Evolutionary conservation across 2,797 vertebrate species (phyloP), one percentile per base, ranked within the genome.

Genomic region (Xiphophorus birchmanni): DNA sequence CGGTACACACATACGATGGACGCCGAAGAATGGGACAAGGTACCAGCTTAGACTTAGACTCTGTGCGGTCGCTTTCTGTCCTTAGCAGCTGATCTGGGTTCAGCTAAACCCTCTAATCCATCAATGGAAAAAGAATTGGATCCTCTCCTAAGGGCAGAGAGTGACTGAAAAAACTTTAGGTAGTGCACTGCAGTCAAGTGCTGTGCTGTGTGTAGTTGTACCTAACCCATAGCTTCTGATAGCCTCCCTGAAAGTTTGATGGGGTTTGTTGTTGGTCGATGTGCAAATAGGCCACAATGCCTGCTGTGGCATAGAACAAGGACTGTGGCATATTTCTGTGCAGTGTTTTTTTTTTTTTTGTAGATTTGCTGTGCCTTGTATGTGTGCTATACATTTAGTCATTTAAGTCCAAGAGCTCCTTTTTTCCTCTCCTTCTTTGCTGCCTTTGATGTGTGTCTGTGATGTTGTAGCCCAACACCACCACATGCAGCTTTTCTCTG

Each of bases 1-100:
- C 91, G 94, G 94, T 87, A 91, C 93, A 91, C 94, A 95, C 86
- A 94, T 95, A 90, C 89, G 95, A 95, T 96, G 95, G 94, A 95
- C 94, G 79, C 91, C 95, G 85, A 93, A 95, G 90, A 93, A 77
- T 91, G 95, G 92, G 92, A 95, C 90, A 92, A 96, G 96, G 95
- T 96, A 96, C 93, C 54, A 80, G 93, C 84, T 90, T 93, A 93
- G 92, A 87, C 44, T 6, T 93, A 90, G 89, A 87, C 74, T 77
- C 45, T 83, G 54, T 87, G 18, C 76, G 76, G 84, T 88, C 79
- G 74, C 87, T 91, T 73, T 90, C 83, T 93, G 90, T 79, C 90
- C 93, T 92, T 82, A 86, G 79, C 56, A 84, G 89, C 87, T 92
- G 88, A 89, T 89, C 77, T 15, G 81, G 65, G 80, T 78, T 90